Conservation (phyloP, 2,113 vertebrate genomes). For the Promerops cafer region DNA sequence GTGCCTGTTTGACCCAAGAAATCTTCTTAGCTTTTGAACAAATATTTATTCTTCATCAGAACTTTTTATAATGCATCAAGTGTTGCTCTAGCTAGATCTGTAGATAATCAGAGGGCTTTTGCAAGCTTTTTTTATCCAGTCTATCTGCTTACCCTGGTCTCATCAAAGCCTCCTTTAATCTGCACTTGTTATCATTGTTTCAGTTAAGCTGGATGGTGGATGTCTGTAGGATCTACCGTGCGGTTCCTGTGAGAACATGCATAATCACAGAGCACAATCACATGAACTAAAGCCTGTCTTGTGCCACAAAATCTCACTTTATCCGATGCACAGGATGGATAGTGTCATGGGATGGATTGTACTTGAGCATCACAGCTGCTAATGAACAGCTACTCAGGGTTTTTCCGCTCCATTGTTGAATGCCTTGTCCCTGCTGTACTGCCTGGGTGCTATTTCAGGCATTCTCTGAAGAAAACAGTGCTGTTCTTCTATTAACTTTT, state of each 20-base stretch:
- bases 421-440: not conserved
- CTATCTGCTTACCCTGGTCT: not conserved
- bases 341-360: not conserved
- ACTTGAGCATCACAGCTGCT: not conserved
- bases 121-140: not conserved
- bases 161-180: not conserved
- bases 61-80: not conserved
- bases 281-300: not conserved
- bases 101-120: not conserved
- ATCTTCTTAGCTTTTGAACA: not conserved
- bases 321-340: not conserved
- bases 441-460: not conserved
- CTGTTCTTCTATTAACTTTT: not conserved
- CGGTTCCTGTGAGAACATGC: not conserved
- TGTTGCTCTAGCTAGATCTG: not conserved
- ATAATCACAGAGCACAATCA: not conserved
- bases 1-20: not conserved
- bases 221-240: not conserved
- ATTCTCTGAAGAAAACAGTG: not conserved
- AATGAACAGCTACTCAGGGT: not conserved
- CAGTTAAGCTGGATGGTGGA: not conserved
- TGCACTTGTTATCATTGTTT: not conserved
- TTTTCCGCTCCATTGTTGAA: not conserved
- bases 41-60: not conserved
- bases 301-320: not conserved